Evolutionary conservation across 1,140 invertebrate species (phyloP).

Genomic region (Triops cancriformis): DNA sequence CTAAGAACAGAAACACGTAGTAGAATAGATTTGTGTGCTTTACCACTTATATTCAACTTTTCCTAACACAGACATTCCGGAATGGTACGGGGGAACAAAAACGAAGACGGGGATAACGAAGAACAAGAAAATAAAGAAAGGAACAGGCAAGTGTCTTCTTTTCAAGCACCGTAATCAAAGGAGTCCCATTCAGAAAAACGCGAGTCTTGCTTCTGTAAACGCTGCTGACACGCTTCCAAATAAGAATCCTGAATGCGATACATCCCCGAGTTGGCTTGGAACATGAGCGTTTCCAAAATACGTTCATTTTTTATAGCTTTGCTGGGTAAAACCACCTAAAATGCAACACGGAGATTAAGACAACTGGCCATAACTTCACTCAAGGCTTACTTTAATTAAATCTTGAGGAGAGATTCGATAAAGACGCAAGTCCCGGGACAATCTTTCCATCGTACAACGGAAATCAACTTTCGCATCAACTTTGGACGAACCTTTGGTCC

Average conservation of each 20-base stretch:
- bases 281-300: conserved; percentile 85
- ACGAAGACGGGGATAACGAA: background rate
- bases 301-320: conserved; percentile 88
- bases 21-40: too few relatives aligned
- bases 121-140: background rate
- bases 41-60: too few relatives aligned
- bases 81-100: background rate
- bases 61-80: too few relatives aligned
- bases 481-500: conserved; percentile 59
- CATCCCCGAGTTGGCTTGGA: conserved; percentile 85
- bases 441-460: conserved; percentile 80
- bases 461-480: conserved; percentile 79
- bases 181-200: conserved; percentile 68
- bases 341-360: conserved; percentile 29
- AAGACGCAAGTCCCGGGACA: conserved; percentile 78
- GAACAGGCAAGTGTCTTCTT: background rate
- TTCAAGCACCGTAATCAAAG: conserved; percentile 58
- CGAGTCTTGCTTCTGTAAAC: conserved; percentile 77
- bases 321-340: conserved; percentile 75
- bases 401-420: conserved; percentile 87
- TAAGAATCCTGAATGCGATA: conserved; percentile 81
- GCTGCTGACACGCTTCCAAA: conserved; percentile 74
- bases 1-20: too few relatives aligned
- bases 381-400: conserved; percentile 61
- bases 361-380: conserved; percentile 3